Evolutionary conservation across 2,113 vertebrate genomes (phyloP).

Genomic region (Chamaea fasciata): DNA sequence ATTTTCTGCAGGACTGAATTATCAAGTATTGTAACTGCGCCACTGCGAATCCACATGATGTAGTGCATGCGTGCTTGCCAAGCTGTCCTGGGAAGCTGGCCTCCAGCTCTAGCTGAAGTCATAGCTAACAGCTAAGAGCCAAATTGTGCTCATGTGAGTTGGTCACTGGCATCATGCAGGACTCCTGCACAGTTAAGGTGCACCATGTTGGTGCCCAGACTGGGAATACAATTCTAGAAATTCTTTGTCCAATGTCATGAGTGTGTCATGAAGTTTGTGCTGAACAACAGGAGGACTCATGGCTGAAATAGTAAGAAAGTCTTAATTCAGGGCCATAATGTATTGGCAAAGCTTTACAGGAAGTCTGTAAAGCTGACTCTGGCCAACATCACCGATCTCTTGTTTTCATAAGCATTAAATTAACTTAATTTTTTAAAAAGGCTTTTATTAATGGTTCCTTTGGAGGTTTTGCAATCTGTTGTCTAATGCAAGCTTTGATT

Average conservation of each 20-base stretch:
- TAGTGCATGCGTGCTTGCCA: neutral
- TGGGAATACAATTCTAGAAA: neutral
- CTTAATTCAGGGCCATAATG: neutral
- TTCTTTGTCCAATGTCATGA: neutral
- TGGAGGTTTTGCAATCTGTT: constrained; percentile 14
- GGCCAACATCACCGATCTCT: neutral
- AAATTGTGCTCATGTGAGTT: neutral
- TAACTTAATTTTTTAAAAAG: neutral
- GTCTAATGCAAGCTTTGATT: constrained; percentile 52
- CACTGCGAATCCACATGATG: neutral
- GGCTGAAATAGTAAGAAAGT: neutral
- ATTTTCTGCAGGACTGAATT: constrained; percentile 11
- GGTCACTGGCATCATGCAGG: neutral
- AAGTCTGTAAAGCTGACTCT: neutral
- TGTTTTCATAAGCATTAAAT: constrained; percentile 8
- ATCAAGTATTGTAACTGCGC: neutral
- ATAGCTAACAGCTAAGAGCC: neutral
- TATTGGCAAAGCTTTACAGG: neutral
- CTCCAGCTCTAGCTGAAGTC: constrained; percentile 1
- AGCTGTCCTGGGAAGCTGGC: constrained; percentile 20
- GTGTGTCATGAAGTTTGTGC: neutral
- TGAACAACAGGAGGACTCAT: neutral
- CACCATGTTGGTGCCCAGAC: neutral
- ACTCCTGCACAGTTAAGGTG: neutral
- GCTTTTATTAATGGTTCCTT: neutral